Conservation (phyloP, 2,797 vertebrate species). For the Pseudomugil gertrudae region DNA sequence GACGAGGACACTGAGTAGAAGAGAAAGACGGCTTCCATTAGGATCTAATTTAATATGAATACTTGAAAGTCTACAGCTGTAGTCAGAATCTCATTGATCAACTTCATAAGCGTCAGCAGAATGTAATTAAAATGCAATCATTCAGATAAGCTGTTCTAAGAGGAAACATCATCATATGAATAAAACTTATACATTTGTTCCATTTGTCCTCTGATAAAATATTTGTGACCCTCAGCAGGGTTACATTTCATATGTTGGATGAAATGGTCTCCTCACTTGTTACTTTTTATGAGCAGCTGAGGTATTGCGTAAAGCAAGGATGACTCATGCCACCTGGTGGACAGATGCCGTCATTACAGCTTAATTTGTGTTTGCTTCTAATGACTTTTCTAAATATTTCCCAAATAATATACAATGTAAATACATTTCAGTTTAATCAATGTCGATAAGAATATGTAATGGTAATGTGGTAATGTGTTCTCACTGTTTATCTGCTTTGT, state of each 20-base stretch:
- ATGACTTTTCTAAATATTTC: not conserved
- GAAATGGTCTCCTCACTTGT: too few relatives aligned
- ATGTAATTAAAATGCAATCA: not conserved
- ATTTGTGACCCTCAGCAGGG: not conserved
- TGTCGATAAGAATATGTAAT: too few relatives aligned
- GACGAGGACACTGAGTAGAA: not conserved
- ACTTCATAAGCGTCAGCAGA: not conserved
- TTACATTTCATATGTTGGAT: too few relatives aligned
- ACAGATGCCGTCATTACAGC: not conserved
- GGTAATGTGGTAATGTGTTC: too few relatives aligned
- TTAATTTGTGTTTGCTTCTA: not conserved
- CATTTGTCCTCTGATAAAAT: not conserved
- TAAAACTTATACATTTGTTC: not conserved
- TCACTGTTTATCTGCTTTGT: too few relatives aligned
- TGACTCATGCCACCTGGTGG: slow-evolving; percentile 16
- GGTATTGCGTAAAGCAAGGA: not conserved
- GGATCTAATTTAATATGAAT: not conserved
- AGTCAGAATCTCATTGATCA: not conserved
- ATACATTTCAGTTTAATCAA: not conserved
- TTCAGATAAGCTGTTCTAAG: not conserved
- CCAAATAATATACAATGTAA: too few relatives aligned
- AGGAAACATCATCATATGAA: not conserved
- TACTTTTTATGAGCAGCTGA: not conserved
- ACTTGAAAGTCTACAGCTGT: not conserved
- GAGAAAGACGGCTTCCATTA: not conserved